phyloP scores from a whole-genome alignment of 2,888 invertebrate genomes.

The Caenorhabditis wallacei region DNA sequence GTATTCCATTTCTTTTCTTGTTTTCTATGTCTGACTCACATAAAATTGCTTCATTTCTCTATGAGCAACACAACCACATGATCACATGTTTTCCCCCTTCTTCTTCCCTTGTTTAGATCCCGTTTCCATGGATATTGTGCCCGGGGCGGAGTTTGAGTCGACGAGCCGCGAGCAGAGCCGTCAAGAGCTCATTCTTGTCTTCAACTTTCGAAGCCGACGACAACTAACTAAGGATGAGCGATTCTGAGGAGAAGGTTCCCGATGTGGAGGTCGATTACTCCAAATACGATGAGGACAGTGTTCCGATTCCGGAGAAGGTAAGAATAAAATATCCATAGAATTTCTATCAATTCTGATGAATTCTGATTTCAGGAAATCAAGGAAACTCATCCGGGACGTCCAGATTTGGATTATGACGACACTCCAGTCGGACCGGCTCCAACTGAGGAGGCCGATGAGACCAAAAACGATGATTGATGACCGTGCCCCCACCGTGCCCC shows the following conservation, averaged over 20 bases:
- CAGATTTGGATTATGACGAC: conserved; percentile 79
- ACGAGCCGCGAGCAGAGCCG: conserved; percentile 7
- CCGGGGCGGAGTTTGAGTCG: neutral
- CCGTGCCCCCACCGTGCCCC: neutral
- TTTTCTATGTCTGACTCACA: conserved; percentile 41
- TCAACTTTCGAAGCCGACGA: neutral
- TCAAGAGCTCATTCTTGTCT: conserved; percentile 35
- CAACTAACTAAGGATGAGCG: conserved; percentile 46
- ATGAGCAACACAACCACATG: neutral
- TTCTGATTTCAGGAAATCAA: conserved; percentile 63
- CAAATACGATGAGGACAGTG: conserved; percentile 75
- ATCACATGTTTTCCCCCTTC: conserved; percentile 1
- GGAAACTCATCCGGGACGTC: conserved; percentile 74
- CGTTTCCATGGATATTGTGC: conserved; percentile 42
- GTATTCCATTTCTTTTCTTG: conserved; percentile 1
- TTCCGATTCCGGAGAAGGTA: conserved; percentile 75
- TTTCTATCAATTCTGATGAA: neutral
- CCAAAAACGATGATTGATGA: conserved; percentile 46
- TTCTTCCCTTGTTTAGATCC: conserved; percentile 26
- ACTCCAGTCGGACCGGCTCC: conserved; percentile 78
- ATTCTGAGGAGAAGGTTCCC: conserved; percentile 56
- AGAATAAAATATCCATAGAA: conserved; percentile 5
- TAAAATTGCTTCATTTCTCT: conserved; percentile 7
- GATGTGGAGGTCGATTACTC: conserved; percentile 69
- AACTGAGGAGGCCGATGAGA: conserved; percentile 49